Conservation (phyloP, 2,113 vertebrate species). For the Halcyon senegalensis region DNA sequence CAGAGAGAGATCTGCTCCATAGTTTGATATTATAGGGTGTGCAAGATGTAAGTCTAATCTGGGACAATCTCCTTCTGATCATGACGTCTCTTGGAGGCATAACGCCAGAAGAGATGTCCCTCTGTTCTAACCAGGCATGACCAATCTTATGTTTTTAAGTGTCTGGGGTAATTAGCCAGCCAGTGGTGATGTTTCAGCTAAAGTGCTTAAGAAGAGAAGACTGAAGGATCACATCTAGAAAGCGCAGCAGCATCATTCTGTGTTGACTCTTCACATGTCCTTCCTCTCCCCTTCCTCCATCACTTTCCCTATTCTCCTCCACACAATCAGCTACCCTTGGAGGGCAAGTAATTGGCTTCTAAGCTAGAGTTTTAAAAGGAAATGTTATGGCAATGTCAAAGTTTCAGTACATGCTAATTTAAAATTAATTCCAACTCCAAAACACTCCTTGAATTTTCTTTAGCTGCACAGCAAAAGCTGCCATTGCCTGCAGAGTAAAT, state of each 20-base stretch:
- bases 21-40: not conserved
- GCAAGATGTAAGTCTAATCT: not conserved
- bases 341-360: not conserved
- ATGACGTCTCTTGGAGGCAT: not conserved
- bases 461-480: slow-evolving; percentile 1
- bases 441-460: slow-evolving; percentile 2
- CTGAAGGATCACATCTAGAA: not conserved
- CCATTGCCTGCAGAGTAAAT: slow-evolving; percentile 21
- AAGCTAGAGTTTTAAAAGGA: not conserved
- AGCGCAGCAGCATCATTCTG: not conserved
- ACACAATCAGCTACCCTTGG: not conserved
- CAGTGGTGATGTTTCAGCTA: not conserved
- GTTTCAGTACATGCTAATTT: not conserved
- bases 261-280: not conserved
- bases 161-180: not conserved
- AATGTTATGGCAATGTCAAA: not conserved
- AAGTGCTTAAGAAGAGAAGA: not conserved
- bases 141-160: not conserved
- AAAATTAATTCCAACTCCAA: not conserved
- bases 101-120: not conserved
- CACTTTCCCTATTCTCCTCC: not conserved
- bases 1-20: not conserved
- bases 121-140: not conserved
- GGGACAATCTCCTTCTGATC: not conserved
- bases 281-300: not conserved